Percentiles rank a stretch among this genome's conserved stretches.
Evolutionary conservation across 2,797 vertebrate species (phyloP).

Genomic region (Triplophysa bombifrons): DNA sequence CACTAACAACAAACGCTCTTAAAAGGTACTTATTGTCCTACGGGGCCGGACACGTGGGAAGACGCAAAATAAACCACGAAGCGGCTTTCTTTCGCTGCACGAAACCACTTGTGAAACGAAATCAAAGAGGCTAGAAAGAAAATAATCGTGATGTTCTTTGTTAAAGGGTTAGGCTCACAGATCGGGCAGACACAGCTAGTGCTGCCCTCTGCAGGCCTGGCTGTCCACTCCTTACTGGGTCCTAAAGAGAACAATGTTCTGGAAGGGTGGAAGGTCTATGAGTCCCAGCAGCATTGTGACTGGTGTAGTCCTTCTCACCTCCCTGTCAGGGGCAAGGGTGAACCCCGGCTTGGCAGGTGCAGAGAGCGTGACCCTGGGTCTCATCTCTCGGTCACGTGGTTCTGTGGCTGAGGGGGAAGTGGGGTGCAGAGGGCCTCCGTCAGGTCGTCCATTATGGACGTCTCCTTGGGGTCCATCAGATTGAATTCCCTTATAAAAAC

Average conservation of each 20-base stretch:
- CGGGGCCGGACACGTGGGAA: neutral
- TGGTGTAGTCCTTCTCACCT: slow-evolving; percentile 54
- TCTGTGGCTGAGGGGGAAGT: slow-evolving; percentile 88
- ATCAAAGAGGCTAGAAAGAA: slow-evolving; percentile 62
- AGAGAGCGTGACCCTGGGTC: slow-evolving; percentile 58
- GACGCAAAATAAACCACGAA: slow-evolving; percentile 24
- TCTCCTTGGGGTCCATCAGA: slow-evolving; percentile 98
- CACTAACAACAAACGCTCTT: slow-evolving; percentile 18
- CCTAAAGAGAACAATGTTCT: slow-evolving; percentile 55
- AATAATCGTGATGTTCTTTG: slow-evolving; percentile 73
- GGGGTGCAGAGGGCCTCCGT: slow-evolving; percentile 92
- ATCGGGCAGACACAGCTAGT: slow-evolving; percentile 48
- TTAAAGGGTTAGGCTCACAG: slow-evolving; percentile 44
- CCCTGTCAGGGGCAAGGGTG: slow-evolving; percentile 60
- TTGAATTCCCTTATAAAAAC: slow-evolving; percentile 98
- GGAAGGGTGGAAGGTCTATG: slow-evolving; percentile 57
- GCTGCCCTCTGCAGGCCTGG: slow-evolving; percentile 47
- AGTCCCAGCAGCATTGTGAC: slow-evolving; percentile 50
- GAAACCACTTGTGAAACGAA: slow-evolving; percentile 51
- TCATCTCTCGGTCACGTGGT: slow-evolving; percentile 99
- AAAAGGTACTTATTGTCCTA: slow-evolving; percentile 1
- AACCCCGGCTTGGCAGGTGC: slow-evolving; percentile 39
- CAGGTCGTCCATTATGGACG: slow-evolving; percentile 97
- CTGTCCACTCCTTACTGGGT: slow-evolving; percentile 51
- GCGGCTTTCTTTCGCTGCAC: slow-evolving; percentile 23